A percentile compares a stretch with the other conserved stretches of the same genome.
Evolutionary conservation across 1,140 invertebrate genomes (phyloP).

Genomic region (Campoletis sonorensis): DNA sequence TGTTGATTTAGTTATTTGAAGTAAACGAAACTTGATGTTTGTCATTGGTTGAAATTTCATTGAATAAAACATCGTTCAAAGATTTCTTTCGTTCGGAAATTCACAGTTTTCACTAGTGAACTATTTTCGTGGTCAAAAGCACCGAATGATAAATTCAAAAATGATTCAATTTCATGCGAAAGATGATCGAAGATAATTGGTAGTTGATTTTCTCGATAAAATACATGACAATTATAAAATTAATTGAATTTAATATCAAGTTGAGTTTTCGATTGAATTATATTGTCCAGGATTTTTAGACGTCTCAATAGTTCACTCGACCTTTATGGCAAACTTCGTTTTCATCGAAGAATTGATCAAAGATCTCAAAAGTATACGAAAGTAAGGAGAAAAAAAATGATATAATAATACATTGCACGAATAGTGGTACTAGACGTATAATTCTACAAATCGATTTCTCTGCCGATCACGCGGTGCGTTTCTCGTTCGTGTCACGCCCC

Average conservation of each 20-base stretch:
- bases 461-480: conserved; percentile 32
- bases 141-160: not conserved
- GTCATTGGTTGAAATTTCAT: too few relatives aligned
- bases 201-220: too few relatives aligned
- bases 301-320: not conserved
- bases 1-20: too few relatives aligned
- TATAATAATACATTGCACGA: conserved; percentile 4
- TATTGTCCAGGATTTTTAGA: not conserved
- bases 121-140: not conserved
- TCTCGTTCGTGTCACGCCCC: conserved; percentile 46
- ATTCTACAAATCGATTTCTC: conserved; percentile 42
- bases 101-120: not conserved
- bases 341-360: conserved; percentile 6
- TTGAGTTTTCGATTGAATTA: not conserved
- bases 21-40: too few relatives aligned
- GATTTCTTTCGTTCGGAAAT: not conserved
- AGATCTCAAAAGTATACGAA: conserved; percentile 7
- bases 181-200: not conserved
- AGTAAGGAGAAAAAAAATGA: not conserved
- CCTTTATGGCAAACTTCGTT: not conserved
- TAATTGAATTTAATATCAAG: not conserved
- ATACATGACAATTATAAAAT: not conserved
- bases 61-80: too few relatives aligned
- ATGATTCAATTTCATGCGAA: not conserved
- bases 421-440: conserved; percentile 29